These are phyloP conservation scores for Tiliacea citrago DNA, from an alignment of 2,888 invertebrate genomes.

Conservation along the genomic window DNA sequence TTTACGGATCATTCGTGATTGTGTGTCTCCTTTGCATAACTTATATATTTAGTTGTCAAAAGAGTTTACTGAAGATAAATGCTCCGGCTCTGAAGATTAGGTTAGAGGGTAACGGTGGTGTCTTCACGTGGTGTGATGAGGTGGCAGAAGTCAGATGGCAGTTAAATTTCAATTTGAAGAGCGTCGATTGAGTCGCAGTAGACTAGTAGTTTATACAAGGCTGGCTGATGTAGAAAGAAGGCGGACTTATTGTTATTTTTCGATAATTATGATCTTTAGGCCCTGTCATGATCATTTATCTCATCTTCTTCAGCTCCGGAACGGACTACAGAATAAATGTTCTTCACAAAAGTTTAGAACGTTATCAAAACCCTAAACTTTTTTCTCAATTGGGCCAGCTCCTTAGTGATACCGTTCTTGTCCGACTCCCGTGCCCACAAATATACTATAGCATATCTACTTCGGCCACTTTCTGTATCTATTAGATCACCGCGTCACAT, in stretches of 20 bases:
- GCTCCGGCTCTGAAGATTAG: too few species aligned
- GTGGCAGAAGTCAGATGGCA: too few species aligned
- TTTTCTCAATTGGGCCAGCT: constrained; percentile 68
- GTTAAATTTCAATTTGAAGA: too few species aligned
- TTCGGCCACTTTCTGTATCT: constrained; percentile 75
- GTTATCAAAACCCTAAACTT: neutral
- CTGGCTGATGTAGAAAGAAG: neutral
- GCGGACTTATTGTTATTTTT: neutral
- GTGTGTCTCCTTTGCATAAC: too few species aligned
- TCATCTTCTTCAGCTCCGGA: neutral
- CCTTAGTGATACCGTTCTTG: constrained; percentile 84
- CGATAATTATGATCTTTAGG: neutral
- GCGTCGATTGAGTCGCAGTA: too few species aligned
- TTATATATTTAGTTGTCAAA: too few species aligned
- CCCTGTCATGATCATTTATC: neutral
- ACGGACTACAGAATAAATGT: neutral
- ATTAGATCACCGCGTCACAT: constrained; percentile 72
- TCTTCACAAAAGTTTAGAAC: neutral
- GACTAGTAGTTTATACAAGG: too few species aligned
- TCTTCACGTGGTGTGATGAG: too few species aligned
- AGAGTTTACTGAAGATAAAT: too few species aligned
- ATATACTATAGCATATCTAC: constrained; percentile 77
- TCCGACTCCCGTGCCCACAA: constrained; percentile 80
- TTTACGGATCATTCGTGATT: too few species aligned
- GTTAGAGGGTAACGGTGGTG: too few species aligned